A percentile compares a stretch with the other conserved stretches of the same genome.
Evolutionary conservation across 2,888 invertebrate species (phyloP).

Genomic region (Caradrina clavipalpis): DNA sequence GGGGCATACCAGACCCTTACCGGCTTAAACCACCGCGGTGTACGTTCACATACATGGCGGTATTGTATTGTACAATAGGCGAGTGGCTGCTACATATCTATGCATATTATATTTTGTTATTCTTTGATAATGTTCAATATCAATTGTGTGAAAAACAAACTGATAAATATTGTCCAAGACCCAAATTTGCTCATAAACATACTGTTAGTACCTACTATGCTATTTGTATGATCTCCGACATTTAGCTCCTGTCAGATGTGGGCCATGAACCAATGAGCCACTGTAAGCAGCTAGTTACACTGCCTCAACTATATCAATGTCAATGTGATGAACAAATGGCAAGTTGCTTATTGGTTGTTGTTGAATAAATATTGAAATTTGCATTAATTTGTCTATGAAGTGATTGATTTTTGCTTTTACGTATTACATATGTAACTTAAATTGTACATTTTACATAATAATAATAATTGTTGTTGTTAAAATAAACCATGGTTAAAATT

Average conservation of each 20-base stretch:
- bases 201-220: not conserved
- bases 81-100: too few species aligned
- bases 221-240: not conserved
- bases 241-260: too few species aligned
- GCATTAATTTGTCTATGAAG: constrained; percentile 76
- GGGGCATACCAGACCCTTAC: too few species aligned
- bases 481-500: constrained; percentile 81
- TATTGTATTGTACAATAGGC: too few species aligned
- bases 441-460: constrained; percentile 89
- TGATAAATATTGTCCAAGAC: too few species aligned
- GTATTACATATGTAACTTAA: constrained; percentile 82
- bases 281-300: not conserved
- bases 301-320: constrained; percentile 25
- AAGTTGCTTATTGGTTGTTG: constrained; percentile 63
- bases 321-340: constrained; percentile 64
- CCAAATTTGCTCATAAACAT: too few species aligned
- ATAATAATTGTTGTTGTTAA: constrained; percentile 87
- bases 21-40: too few species aligned
- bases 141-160: too few species aligned
- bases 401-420: constrained; percentile 82
- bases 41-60: too few species aligned
- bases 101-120: too few species aligned
- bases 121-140: too few species aligned
- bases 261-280: not conserved
- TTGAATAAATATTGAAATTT: constrained; percentile 58